Percentiles rank a stretch among this genome's conserved stretches.
These are phyloP conservation scores for Aspidoscelis tigris DNA, from an alignment of 2,113 vertebrate species.

Conservation along the genomic window DNA sequence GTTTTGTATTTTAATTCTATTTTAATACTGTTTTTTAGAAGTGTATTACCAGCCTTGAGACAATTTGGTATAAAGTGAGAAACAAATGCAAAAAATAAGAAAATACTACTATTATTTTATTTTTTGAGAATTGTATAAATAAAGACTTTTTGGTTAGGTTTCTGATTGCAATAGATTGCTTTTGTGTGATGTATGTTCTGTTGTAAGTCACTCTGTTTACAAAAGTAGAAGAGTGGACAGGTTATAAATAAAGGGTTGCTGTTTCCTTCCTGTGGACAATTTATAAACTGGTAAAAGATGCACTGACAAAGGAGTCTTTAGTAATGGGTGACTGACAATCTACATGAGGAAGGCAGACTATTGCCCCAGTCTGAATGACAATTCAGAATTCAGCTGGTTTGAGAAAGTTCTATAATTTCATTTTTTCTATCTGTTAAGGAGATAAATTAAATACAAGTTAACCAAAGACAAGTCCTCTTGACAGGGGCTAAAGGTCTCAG, in stretches of 20 bases:
- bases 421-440: neutral
- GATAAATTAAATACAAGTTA: neutral
- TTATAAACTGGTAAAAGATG: too few relatives aligned
- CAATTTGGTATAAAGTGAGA: too few relatives aligned
- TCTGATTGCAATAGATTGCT: neutral
- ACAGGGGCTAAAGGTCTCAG: neutral
- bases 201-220: neutral
- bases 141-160: neutral
- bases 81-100: too few relatives aligned
- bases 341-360: neutral
- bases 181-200: neutral
- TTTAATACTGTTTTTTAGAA: too few relatives aligned
- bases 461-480: neutral
- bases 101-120: too few relatives aligned
- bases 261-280: too few relatives aligned
- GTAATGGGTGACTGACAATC: too few relatives aligned
- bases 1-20: neutral
- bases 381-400: neutral
- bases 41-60: too few relatives aligned
- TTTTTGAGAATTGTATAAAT: neutral
- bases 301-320: too few relatives aligned
- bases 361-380: neutral
- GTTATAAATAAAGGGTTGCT: neutral
- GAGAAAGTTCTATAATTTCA: neutral
- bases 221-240: neutral